A percentile compares a stretch with the other conserved stretches of the same genome.
These are phyloP conservation scores for Hedychridium roseum DNA, from an alignment of 2,888 invertebrate species.

Conservation along the genomic window DNA sequence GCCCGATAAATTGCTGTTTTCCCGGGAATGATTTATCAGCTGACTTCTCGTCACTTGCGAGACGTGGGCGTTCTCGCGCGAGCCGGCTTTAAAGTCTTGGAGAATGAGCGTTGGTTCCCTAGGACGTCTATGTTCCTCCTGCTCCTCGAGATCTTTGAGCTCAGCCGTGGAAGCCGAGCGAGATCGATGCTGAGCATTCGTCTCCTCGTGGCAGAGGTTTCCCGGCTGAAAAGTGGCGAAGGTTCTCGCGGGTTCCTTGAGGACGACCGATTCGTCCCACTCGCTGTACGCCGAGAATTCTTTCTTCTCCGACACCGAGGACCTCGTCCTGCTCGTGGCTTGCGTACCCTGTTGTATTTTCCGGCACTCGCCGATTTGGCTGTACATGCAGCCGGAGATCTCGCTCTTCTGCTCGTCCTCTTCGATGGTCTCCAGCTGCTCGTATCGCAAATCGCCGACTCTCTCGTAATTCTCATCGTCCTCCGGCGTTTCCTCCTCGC, in stretches of 20 bases:
- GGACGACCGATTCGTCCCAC: slow-evolving; percentile 25
- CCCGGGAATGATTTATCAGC: slow-evolving; percentile 26
- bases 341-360: slow-evolving; percentile 33
- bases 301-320: slow-evolving; percentile 13
- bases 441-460: slow-evolving; percentile 29
- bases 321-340: slow-evolving; percentile 30
- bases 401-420: slow-evolving; percentile 38
- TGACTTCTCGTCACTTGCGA: slow-evolving; percentile 7
- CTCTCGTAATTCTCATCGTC: slow-evolving; percentile 32
- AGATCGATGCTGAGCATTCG: slow-evolving; percentile 10
- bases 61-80: slow-evolving; percentile 3
- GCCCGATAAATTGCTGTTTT: slow-evolving; percentile 34
- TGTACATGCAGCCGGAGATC: slow-evolving; percentile 30
- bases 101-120: slow-evolving; percentile 23
- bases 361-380: slow-evolving; percentile 42
- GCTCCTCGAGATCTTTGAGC: slow-evolving; percentile 13
- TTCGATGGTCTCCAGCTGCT: slow-evolving; percentile 38
- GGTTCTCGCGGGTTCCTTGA: slow-evolving; percentile 35
- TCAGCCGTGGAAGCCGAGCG: slow-evolving; percentile 6
- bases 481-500: slow-evolving; percentile 2
- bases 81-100: slow-evolving; percentile 20
- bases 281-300: slow-evolving; percentile 16
- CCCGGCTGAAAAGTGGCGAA: slow-evolving; percentile 41
- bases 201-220: slow-evolving; percentile 13
- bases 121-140: slow-evolving; percentile 7